A percentile compares a stretch with the other conserved stretches of the same genome.
Evolutionary conservation across 2,888 invertebrate species (phyloP).

Genomic region (Monopis laevigella): DNA sequence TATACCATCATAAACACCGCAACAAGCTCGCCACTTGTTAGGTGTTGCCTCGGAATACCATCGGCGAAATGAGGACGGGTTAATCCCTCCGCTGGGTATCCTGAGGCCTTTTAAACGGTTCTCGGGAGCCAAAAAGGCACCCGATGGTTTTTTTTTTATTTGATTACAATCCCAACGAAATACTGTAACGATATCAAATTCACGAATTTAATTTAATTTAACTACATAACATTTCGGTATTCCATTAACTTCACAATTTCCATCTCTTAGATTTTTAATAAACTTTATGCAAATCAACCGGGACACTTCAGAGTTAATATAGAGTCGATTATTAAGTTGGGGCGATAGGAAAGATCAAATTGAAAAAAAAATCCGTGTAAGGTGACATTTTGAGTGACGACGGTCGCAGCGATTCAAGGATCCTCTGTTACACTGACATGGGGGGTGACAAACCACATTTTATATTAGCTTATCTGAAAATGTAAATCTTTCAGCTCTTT

Average conservation of each 20-base stretch:
- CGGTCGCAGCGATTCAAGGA: constrained; percentile 44
- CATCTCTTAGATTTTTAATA: constrained; percentile 37
- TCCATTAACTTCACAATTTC: neutral
- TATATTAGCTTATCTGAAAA: constrained; percentile 26
- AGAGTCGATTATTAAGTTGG: constrained; percentile 31
- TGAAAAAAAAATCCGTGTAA: constrained; percentile 45
- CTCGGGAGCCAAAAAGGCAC: too few relatives aligned
- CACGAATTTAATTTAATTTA: too few relatives aligned
- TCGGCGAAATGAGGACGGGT: too few relatives aligned
- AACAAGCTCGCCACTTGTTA: too few relatives aligned
- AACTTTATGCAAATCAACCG: constrained; percentile 57
- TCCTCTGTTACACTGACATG: constrained; percentile 43
- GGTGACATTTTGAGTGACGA: constrained; percentile 58
- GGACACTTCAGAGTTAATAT: constrained; percentile 43
- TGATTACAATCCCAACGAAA: too few relatives aligned
- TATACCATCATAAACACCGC: too few relatives aligned
- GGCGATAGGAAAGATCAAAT: constrained; percentile 39
- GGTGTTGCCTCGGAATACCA: too few relatives aligned
- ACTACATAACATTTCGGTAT: too few relatives aligned
- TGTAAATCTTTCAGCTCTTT: constrained; percentile 12
- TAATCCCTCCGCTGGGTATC: too few relatives aligned
- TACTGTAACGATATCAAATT: too few relatives aligned
- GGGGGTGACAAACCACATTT: constrained; percentile 43
- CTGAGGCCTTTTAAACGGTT: too few relatives aligned
- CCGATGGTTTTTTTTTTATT: too few relatives aligned